These are phyloP conservation scores for Gibbula magus DNA, from an alignment of 2,888 invertebrate genomes.

Conservation along the genomic window DNA sequence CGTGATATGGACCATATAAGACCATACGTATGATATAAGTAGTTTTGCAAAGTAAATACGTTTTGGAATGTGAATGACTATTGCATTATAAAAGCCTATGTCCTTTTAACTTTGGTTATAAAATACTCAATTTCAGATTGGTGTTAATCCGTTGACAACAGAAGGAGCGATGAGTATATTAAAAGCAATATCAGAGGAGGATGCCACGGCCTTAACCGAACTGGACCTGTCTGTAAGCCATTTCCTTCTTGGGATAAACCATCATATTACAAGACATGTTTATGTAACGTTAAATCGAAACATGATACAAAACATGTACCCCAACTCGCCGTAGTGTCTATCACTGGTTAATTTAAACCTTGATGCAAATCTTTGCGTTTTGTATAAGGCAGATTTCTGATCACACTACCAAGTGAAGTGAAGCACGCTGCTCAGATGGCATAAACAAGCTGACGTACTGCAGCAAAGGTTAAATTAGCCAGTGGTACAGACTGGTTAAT, in stretches of 20 bases:
- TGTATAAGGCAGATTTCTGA: no score
- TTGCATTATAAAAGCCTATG: not conserved
- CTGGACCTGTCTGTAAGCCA: constrained; percentile 58
- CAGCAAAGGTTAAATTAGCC: no score
- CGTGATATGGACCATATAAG: no score
- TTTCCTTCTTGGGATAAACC: not conserved
- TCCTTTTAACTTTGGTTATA: not conserved
- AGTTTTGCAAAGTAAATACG: not conserved
- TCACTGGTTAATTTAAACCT: no score
- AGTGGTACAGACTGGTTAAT: no score
- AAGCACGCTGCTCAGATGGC: no score
- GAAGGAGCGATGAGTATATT: constrained; percentile 61
- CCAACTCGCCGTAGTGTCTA: no score
- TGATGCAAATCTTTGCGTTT: no score
- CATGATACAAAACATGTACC: no score
- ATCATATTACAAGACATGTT: not conserved
- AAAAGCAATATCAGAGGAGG: constrained; percentile 47
- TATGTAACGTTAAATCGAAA: not conserved
- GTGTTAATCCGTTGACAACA: constrained; percentile 61
- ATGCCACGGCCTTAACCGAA: constrained; percentile 46
- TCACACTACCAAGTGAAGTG: no score
- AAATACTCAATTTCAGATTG: constrained; percentile 51
- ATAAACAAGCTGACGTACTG: no score
- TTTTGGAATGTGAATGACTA: not conserved
- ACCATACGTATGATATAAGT: no score